Conservation (phyloP, 2,888 invertebrate genomes). For the Eupelmus urozonus region DNA sequence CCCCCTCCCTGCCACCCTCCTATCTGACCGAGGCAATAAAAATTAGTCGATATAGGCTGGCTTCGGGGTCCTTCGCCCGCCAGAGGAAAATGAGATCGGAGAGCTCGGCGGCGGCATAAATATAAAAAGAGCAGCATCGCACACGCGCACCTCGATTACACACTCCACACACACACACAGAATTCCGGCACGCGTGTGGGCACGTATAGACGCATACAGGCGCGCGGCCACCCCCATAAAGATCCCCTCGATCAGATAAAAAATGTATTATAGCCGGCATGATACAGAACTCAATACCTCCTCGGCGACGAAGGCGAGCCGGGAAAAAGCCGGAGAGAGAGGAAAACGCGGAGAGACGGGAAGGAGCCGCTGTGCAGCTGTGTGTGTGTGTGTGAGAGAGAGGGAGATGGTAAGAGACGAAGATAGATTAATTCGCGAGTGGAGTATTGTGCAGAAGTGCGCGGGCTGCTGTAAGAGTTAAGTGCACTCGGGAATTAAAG, state of each 20-base stretch:
- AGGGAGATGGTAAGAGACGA: neutral
- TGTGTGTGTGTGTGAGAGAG: neutral
- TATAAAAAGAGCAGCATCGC: constrained; percentile 56
- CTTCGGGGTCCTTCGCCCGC: constrained; percentile 33
- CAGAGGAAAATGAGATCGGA: constrained; percentile 61
- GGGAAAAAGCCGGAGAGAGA: constrained; percentile 49
- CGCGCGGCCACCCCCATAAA: constrained; percentile 71
- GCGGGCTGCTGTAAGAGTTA: neutral
- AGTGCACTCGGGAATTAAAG: constrained; percentile 21
- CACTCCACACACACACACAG: neutral
- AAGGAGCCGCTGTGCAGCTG: neutral
- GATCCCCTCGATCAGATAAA: constrained; percentile 78
- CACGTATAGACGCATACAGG: constrained; percentile 59
- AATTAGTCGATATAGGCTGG: constrained; percentile 57
- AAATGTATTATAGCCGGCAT: constrained; percentile 78
- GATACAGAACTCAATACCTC: constrained; percentile 76
- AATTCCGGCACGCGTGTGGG: constrained; percentile 27
- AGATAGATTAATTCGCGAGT: constrained; percentile 35
- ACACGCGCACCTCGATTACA: constrained; percentile 39
- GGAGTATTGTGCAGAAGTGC: neutral
- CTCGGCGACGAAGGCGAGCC: constrained; percentile 55
- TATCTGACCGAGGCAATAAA: constrained; percentile 58
- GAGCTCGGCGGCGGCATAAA: constrained; percentile 58
- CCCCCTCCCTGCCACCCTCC: constrained; percentile 46
- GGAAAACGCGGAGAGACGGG: constrained; percentile 9